phyloP scores from a whole-genome alignment of 2,797 vertebrate genomes.

The Tenualosa ilisha region DNA sequence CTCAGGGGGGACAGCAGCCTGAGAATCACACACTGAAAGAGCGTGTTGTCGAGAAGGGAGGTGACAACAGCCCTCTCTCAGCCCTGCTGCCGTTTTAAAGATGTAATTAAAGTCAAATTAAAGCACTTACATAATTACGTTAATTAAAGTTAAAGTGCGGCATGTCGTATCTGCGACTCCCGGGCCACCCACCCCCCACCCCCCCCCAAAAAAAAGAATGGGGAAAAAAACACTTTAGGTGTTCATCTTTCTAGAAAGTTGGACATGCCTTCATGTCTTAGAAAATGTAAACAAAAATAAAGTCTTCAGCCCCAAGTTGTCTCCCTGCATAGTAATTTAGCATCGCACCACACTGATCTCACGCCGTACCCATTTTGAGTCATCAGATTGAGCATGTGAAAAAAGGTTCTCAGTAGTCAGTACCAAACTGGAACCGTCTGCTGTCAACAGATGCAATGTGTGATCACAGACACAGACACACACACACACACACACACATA shows the following conservation, averaged over 20 bases:
- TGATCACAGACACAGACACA: background rate
- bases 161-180: constrained; percentile 27
- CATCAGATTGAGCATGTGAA: background rate
- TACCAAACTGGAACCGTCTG: background rate
- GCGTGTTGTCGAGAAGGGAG: background rate
- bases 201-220: background rate
- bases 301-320: background rate
- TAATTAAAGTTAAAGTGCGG: constrained; percentile 41
- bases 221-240: background rate
- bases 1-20: background rate
- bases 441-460: background rate
- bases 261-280: background rate
- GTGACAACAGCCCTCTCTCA: background rate
- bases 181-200: background rate
- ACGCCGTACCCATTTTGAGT: background rate
- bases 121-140: constrained; percentile 34
- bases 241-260: background rate
- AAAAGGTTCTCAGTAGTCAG: background rate
- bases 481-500: background rate
- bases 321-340: constrained; percentile 5
- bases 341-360: background rate
- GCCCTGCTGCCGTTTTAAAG: background rate
- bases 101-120: constrained; percentile 5
- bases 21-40: background rate
- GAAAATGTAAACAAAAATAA: constrained; percentile 1